These are phyloP conservation scores for Empis livida DNA, from an alignment of 2,888 invertebrate species.

Conservation along the genomic window DNA sequence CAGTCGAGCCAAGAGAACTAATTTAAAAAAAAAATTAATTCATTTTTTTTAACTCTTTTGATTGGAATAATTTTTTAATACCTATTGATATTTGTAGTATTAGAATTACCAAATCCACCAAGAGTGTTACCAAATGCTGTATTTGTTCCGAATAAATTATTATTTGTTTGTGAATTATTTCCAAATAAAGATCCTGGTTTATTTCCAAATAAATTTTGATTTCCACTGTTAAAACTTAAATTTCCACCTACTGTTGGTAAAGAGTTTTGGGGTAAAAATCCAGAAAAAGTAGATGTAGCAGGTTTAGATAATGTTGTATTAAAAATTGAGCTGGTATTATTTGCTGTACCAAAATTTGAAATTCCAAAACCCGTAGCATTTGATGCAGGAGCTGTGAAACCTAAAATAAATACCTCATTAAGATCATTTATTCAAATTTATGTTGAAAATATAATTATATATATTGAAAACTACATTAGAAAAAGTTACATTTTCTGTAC, in stretches of 20 bases:
- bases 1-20: not conserved
- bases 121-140: constrained; percentile 17
- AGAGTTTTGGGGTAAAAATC: not conserved
- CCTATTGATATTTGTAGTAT: not conserved
- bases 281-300: not conserved
- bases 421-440: no score
- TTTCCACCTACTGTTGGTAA: not conserved
- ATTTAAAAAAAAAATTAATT: not conserved
- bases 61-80: not conserved
- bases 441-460: no score
- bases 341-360: constrained; percentile 11
- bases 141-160: constrained; percentile 36
- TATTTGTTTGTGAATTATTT: constrained; percentile 30
- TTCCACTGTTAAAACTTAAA: not conserved
- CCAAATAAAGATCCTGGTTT: constrained; percentile 38
- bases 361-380: constrained; percentile 7
- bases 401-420: constrained; percentile 41
- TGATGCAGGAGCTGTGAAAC: constrained; percentile 31
- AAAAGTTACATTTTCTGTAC: no score
- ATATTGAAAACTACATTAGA: no score
- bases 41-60: not conserved
- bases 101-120: constrained; percentile 8
- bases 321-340: constrained; percentile 32
- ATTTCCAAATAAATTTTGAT: not conserved
- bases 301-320: constrained; percentile 19